Evolutionary conservation across 2,113 vertebrate genomes (phyloP), one percentile per base, ranked within the genome.

Genomic region (Epinephelus fuscoguttatus): DNA sequence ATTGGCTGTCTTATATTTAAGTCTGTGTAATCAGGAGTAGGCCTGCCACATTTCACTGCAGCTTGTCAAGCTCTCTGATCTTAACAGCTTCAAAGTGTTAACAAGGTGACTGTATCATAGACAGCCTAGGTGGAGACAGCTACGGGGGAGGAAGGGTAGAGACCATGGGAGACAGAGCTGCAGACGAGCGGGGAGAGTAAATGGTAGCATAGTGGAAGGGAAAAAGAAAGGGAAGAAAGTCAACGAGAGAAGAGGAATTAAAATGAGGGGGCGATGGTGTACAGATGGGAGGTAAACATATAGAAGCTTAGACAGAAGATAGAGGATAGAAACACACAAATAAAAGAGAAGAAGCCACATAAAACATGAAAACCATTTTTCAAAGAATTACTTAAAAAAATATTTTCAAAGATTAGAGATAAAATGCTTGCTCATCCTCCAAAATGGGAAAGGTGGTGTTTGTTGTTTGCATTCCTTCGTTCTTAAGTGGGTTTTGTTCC

Each of bases 41-140:
- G 53, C 74, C 87, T 88, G 88, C 75, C 87, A 85, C 87, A 84
- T 92, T 90, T 91, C 80, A 89, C 70, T 67, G 87, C 71, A 15
- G 77, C 88, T 88, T 93, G 90, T 94, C 91, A 92, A 85, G 80
- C 87, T 80, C 88, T 93, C 91, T 93, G 92, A 93, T 94, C 92
- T 92, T 88, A 88, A 93, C 88, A 88, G 83, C 89, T 90, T 93
- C 87, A 94, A 93, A 93, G 90, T 88, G 88, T 89, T 94, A 93
- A 93, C 83, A 93, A 92, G 88, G 93, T 88, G 91, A 93, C 88
- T 82, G 86, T 89, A 90, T 87, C 87, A 88, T 80, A 91, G 70
- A 52, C 81, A 27, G 81, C 67, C 73, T 53, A 88, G 81, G 82
- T 89, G 62, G 60, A 88, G 84, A 82, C 70, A 78, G 91, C 85